These are phyloP conservation scores for Napeogenes inachia DNA, from an alignment of 2,888 invertebrate species.

Conservation along the genomic window DNA sequence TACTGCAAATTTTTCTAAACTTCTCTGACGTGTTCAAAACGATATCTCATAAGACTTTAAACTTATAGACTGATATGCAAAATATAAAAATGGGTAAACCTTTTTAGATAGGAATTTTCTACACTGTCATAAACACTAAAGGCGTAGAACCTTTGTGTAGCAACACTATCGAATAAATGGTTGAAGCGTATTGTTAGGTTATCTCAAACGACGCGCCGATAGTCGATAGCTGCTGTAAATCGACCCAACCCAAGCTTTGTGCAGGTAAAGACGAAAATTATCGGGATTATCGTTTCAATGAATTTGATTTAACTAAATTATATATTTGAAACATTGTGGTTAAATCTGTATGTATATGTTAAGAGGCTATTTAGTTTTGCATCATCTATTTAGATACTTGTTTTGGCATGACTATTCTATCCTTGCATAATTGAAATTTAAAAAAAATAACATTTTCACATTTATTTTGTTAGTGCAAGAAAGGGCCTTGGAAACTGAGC, in stretches of 20 bases:
- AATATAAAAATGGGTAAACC: constrained; percentile 12
- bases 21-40: neutral
- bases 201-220: constrained; percentile 54
- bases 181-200: constrained; percentile 62
- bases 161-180: constrained; percentile 58
- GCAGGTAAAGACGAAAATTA: constrained; percentile 27
- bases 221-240: constrained; percentile 49
- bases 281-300: constrained; percentile 26
- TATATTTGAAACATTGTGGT: no score
- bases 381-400: no score
- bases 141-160: constrained; percentile 32
- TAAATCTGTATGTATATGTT: no score
- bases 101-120: constrained; percentile 14
- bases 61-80: constrained; percentile 6
- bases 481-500: no score
- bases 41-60: constrained; percentile 4
- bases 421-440: no score
- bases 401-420: no score
- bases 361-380: no score
- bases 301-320: neutral
- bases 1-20: neutral
- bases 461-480: no score
- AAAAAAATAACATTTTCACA: no score
- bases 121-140: constrained; percentile 20
- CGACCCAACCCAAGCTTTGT: constrained; percentile 41